Evolutionary conservation across 2,113 vertebrate genomes (phyloP), one percentile per base, ranked within the genome.

Genomic region (Erythrolamprus reginae): DNA sequence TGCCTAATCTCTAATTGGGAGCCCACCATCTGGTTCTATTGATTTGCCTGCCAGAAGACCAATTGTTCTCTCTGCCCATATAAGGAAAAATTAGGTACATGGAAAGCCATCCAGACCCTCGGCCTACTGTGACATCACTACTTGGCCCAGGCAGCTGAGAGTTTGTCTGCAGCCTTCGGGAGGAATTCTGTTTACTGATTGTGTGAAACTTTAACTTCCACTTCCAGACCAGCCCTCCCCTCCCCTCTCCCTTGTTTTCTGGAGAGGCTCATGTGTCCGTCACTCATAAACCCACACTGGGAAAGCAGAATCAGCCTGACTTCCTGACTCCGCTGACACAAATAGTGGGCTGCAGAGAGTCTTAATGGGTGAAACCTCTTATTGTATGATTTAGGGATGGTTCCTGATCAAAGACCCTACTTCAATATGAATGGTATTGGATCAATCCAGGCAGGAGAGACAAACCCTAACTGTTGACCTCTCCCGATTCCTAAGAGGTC

Each of bases 71-170:
- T 82, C 90, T 97, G 96, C 96, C 97, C 97, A 97, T 97, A 97
- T 97, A 97, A 94, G 97, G 97, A 93, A 97, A 97, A 97, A 97
- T 97, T 94, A 97, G 96, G 96, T 96, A 97, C 93, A 95, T 94
- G 95, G 94, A 91, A 91, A 86, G 77, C 90, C n/a, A 42, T 70
- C 86, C 90, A 88, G 70, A 38, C n/a, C 86, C 77, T 91, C 90
- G 51, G 90, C 90, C 90, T 88, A 55, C 77, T 88, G 86, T 88
- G 90, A 91, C 86, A 83, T 91, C 90, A 91, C 45, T 48, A 5
- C 26, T 58, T 84, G 70, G 89, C 82, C 86, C 90, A 65, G 87
- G 87, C 47, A 83, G 86, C 86, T 77, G 33, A 88, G 85, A 86
- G 65, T 86, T 91, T 50, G 90, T 61, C 86, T 91, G 90, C 53